A percentile compares a stretch with the other conserved stretches of the same genome.
Evolutionary conservation across 1,140 invertebrate species (phyloP).

Genomic region (Cyclina sinensis): DNA sequence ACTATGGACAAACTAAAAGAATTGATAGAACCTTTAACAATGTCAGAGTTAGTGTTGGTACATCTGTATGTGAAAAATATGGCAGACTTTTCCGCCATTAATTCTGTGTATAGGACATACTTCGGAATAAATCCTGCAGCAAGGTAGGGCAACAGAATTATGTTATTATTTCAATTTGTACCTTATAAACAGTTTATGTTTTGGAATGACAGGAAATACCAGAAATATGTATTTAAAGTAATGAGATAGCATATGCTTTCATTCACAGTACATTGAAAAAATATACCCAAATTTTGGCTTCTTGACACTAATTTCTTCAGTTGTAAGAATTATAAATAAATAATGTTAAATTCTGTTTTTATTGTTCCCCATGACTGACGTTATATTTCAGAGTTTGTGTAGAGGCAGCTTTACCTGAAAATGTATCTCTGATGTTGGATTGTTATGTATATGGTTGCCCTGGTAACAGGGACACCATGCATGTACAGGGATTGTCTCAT

Average conservation of each 20-base stretch:
- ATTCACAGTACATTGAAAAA: no score
- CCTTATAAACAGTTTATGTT: no score
- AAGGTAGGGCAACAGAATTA: constrained; percentile 71
- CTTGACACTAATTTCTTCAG: no score
- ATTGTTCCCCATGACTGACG: no score
- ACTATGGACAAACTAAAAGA: constrained; percentile 72
- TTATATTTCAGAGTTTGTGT: constrained; percentile 92
- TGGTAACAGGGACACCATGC: constrained; percentile 91
- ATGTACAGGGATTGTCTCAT: constrained; percentile 97
- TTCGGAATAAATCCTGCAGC: constrained; percentile 93
- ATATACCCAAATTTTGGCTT: no score
- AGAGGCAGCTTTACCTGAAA: constrained; percentile 91
- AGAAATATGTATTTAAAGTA: no score
- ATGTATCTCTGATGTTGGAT: constrained; percentile 92
- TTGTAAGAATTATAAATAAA: no score
- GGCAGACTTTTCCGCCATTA: constrained; percentile 92
- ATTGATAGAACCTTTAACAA: constrained; percentile 20
- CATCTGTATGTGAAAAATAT: constrained; percentile 94
- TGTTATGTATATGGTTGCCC: constrained; percentile 75
- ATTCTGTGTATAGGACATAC: constrained; percentile 92
- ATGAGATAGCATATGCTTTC: no score
- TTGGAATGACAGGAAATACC: no score
- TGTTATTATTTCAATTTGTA: no score
- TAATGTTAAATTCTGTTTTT: no score
- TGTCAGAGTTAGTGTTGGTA: constrained; percentile 85